Percentiles rank a stretch among this genome's conserved stretches.
Conservation (phyloP, 2,113 vertebrate species). For the Rhizomys pruinosus region DNA sequence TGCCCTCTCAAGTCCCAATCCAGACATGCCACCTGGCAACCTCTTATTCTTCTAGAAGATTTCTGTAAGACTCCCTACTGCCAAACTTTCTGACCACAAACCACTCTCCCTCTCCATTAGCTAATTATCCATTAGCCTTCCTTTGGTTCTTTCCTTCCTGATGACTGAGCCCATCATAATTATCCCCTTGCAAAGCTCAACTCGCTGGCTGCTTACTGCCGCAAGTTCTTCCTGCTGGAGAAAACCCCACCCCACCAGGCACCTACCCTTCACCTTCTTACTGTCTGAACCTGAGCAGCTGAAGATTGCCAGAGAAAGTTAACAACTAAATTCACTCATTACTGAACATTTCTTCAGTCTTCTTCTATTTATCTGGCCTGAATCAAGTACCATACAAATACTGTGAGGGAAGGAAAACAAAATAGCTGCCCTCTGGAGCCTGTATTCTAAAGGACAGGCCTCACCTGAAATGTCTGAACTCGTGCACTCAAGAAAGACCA, state of each 20-base stretch:
- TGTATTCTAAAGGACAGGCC: neutral
- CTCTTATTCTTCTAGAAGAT: neutral
- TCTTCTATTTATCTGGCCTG: neutral
- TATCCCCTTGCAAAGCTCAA: neutral
- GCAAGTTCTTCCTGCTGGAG: neutral
- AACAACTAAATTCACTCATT: neutral
- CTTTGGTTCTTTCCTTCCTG: neutral
- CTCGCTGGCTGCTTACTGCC: neutral
- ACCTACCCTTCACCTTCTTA: neutral
- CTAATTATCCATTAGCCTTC: neutral
- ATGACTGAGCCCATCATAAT: neutral
- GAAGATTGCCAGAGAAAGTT: neutral
- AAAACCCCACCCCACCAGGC: slow-evolving; percentile 4
- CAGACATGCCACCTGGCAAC: neutral
- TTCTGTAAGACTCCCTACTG: neutral
- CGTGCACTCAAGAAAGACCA: neutral
- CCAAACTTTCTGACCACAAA: slow-evolving; percentile 37
- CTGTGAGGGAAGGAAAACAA: neutral
- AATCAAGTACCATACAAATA: neutral
- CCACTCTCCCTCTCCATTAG: slow-evolving; percentile 3
- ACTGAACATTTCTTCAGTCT: neutral
- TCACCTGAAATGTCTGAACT: neutral
- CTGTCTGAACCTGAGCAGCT: neutral
- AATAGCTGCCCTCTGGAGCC: neutral
- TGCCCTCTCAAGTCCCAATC: neutral